Base-by-base conservation (phyloP, 1,140 invertebrate genomes). In the Drosophila rufa region DNA sequence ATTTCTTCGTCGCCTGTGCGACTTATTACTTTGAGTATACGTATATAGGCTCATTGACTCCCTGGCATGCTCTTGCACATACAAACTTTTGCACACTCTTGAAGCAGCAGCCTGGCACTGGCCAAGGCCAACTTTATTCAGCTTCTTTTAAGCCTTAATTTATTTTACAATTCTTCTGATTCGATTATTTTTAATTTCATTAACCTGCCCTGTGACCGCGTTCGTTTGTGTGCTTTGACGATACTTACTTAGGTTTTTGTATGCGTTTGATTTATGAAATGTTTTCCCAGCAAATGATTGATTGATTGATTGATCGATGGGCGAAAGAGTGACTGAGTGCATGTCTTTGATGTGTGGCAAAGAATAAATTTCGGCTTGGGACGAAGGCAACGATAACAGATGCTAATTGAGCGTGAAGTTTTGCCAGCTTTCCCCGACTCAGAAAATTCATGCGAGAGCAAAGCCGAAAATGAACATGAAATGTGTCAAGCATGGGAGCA, bases 341-440 rank as follows among this genome's bases (percentile, higher is more conserved):
- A 67, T 60, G 76, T 50, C 68, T 85, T 84, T 84, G 81, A 83
- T 71, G 76, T 76, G 60, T 38, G 67, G 48, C 48, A 70, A 67
- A 55, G 67, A 69, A 69, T 69, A 69, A 42, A 43, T 76, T 43
- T 62, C 45, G 36, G 48, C 19, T 62, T 69, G 19, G 17, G 48
- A 68, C 40, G 27, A 55, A 68, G 17, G 62, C 33, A 68, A 51
- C 45, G 70, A 66, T 66, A 66, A 62, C 46, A 51, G 50, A 22
- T 74, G 53, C 51, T 89, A 89, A 86, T 87, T 87, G 67, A 69
- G 82, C 80, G 62, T 83, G 57, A 73, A 82, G 50, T 61, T 65
- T 60, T 69, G 14, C 38, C 40, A 36, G 53, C 69, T 38, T 57
- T 58, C 51, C 38, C 36, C 8, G 42, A 30, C 33, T 25, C 43